phyloP scores from a whole-genome alignment of 1,140 invertebrate species.

The Delia radicum region DNA sequence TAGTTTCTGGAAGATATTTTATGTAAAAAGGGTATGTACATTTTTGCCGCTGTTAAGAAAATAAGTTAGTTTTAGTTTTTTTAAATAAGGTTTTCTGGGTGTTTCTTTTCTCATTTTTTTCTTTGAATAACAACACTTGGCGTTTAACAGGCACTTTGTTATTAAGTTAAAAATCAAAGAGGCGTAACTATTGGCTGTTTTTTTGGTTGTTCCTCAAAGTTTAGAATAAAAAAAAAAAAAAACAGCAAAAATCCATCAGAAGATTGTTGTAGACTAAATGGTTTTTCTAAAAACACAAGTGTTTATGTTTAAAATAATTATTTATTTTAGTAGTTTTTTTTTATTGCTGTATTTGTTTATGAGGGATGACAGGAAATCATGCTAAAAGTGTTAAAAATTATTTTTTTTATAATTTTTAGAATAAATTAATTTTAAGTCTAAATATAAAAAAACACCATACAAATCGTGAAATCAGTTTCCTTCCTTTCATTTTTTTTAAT shows the following conservation, averaged over 20 bases:
- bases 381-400: neutral
- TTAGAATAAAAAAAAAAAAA: neutral
- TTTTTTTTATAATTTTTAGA: neutral
- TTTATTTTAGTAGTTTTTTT: neutral
- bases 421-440: neutral
- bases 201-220: neutral
- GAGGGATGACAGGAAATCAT: neutral
- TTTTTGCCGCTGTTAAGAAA: neutral
- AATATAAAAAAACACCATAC: too few species aligned
- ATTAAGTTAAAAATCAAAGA: constrained; percentile 2
- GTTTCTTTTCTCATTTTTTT: neutral
- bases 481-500: constrained; percentile 4
- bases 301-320: neutral
- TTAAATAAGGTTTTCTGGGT: neutral
- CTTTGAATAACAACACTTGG: constrained; percentile 1
- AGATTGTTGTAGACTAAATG: neutral
- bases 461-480: neutral
- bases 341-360: neutral
- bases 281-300: neutral
- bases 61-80: neutral
- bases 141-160: neutral
- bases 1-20: neutral
- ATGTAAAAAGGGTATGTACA: neutral
- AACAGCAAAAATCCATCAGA: neutral
- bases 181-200: constrained; percentile 2